phyloP scores from a whole-genome alignment of 2,797 vertebrate genomes.

The Clarias platycephalus region DNA sequence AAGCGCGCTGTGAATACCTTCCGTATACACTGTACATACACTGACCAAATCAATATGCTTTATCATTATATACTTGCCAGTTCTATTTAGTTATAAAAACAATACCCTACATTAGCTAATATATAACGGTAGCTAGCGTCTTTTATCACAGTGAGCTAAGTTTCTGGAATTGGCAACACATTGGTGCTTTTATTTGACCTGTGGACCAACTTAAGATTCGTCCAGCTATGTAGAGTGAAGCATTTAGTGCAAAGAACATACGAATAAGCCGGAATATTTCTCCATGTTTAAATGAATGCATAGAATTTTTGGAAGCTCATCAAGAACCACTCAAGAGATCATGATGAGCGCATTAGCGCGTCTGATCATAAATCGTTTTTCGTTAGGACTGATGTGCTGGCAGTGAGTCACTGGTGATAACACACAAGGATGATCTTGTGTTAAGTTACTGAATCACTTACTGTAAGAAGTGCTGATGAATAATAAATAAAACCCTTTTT shows the following conservation, averaged over 20 bases:
- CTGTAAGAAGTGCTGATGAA: conserved; percentile 16
- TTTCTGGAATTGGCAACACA: background rate
- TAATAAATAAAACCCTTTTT: conserved; percentile 28
- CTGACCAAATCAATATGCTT: background rate
- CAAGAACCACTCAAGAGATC: background rate
- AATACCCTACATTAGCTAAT: too few relatives aligned
- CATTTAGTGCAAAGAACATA: background rate
- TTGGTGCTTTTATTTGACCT: background rate
- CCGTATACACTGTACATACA: background rate
- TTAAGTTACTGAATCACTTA: conserved; percentile 6
- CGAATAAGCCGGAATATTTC: background rate
- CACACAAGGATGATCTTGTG: background rate
- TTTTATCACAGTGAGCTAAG: background rate
- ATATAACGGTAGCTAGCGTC: background rate
- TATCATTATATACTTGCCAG: background rate
- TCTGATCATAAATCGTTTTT: conserved; percentile 3
- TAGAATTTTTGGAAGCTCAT: background rate
- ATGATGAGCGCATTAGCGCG: background rate
- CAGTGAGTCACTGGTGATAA: conserved; percentile 14
- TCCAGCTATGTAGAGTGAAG: too few relatives aligned
- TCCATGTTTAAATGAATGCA: background rate
- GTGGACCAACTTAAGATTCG: too few relatives aligned
- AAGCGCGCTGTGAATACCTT: too few relatives aligned
- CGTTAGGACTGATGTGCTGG: background rate
- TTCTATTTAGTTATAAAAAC: background rate